Evolutionary conservation across 1,140 invertebrate genomes (phyloP).

Genomic region (Pteromalus puparum): DNA sequence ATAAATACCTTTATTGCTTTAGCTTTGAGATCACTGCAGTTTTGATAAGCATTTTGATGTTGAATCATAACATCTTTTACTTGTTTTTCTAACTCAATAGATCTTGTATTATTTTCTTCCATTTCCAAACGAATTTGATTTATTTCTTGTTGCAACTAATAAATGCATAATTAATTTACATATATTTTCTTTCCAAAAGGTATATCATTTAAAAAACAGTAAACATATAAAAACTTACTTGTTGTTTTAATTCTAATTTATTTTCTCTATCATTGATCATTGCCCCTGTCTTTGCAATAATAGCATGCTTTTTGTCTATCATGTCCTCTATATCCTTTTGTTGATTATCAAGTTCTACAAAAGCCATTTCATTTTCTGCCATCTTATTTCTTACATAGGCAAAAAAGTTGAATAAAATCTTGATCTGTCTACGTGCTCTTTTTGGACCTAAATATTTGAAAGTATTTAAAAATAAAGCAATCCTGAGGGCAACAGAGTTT

Average conservation of each 20-base stretch:
- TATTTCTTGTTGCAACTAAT: constrained; percentile 57
- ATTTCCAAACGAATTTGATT: constrained; percentile 44
- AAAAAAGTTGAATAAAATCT: constrained; percentile 63
- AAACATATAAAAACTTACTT: constrained; percentile 32
- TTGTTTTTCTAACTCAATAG: constrained; percentile 33
- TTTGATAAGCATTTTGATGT: constrained; percentile 41
- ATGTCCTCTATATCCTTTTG: constrained; percentile 53
- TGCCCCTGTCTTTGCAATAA: constrained; percentile 51
- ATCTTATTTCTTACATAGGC: constrained; percentile 60
- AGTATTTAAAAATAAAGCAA: neutral
- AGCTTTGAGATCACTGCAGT: constrained; percentile 46
- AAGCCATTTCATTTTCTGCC: constrained; percentile 50
- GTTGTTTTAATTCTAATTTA: constrained; percentile 48
- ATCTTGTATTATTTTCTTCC: constrained; percentile 46
- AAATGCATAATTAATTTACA: neutral
- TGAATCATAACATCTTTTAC: constrained; percentile 30
- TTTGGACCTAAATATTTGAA: constrained; percentile 62
- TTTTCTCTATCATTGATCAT: constrained; percentile 52
- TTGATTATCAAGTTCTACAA: constrained; percentile 53
- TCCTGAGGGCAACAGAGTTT: neutral
- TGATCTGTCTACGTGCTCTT: constrained; percentile 56
- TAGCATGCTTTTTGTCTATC: constrained; percentile 50
- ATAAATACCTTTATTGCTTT: constrained; percentile 43
- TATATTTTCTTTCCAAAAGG: neutral
- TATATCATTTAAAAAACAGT: neutral